Conservation (phyloP, 37 sponge, comb jelly and placozoan species). For the Spongilla lacustris region DNA sequence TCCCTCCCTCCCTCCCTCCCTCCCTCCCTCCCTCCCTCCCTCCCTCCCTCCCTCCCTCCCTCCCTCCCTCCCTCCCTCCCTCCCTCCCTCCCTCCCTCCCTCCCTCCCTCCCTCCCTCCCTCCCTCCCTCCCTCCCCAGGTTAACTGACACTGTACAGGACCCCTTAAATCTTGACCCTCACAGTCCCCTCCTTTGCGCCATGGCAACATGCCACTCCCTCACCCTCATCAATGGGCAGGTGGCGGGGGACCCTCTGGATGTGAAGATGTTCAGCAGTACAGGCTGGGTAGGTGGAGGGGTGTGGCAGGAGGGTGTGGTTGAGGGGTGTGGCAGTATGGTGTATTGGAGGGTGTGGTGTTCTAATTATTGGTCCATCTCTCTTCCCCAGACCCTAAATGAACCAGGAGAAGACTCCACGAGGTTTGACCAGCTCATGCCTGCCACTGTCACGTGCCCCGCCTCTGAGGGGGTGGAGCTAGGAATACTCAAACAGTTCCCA, state of each 20-base stretch:
- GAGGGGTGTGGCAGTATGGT: no score
- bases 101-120: no score
- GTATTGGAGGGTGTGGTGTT: no score
- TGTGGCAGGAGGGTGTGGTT: no score
- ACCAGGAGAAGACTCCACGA: conserved; percentile 49
- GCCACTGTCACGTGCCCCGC: conserved; percentile 24
- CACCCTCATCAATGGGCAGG: conserved; percentile 66
- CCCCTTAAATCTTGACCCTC: conserved; percentile 15
- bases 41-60: no score
- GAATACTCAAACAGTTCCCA: conserved; percentile 74
- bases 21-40: no score
- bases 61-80: no score
- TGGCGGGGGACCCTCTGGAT: conserved; percentile 92
- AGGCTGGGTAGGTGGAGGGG: conserved; percentile 82
- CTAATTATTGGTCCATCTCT: background rate
- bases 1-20: no score
- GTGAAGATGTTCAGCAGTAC: conserved; percentile 89
- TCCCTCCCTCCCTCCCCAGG: no score
- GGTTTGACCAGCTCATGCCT: conserved; percentile 57
- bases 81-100: no score
- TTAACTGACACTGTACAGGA: no score
- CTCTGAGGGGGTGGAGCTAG: conserved; percentile 43
- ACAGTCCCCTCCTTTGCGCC: conserved; percentile 39
- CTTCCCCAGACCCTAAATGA: conserved; percentile 27
- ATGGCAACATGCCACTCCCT: conserved; percentile 93